Conservation (phyloP, 2,888 invertebrate genomes). For the Osedax frankpressi region DNA sequence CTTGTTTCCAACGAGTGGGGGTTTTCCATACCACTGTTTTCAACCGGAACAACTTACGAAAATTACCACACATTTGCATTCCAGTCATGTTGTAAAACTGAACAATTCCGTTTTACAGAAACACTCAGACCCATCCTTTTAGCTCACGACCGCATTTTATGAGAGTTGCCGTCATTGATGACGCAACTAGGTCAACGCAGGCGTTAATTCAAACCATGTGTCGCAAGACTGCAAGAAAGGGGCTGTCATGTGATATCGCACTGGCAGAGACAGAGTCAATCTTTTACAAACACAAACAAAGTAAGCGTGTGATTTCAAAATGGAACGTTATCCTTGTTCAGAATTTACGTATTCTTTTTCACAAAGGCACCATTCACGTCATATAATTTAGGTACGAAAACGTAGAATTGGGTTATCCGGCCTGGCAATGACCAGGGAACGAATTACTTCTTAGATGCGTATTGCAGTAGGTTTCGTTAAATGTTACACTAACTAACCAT, state of each 20-base stretch:
- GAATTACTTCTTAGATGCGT: neutral
- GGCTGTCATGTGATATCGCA: neutral
- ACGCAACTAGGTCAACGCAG: neutral
- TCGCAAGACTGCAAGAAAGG: neutral
- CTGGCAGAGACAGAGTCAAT: neutral
- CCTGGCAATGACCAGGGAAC: neutral
- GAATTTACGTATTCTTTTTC: no score
- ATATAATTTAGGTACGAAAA: no score
- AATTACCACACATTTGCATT: neutral
- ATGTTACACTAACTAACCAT: neutral
- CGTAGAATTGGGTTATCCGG: neutral
- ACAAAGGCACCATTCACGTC: no score
- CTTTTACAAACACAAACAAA: neutral
- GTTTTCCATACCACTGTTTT: neutral
- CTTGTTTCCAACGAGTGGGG: no score
- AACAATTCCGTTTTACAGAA: slow-evolving; percentile 1
- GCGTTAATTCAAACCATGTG: neutral
- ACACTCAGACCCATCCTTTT: slow-evolving; percentile 2
- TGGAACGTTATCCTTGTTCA: no score
- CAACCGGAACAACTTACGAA: neutral
- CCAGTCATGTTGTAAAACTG: no score
- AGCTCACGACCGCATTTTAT: neutral
- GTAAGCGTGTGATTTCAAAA: no score
- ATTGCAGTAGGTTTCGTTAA: neutral
- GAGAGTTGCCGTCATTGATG: neutral